Evolutionary conservation across 2,888 invertebrate species (phyloP).

Genomic region (Drosophila engyochracea): DNA sequence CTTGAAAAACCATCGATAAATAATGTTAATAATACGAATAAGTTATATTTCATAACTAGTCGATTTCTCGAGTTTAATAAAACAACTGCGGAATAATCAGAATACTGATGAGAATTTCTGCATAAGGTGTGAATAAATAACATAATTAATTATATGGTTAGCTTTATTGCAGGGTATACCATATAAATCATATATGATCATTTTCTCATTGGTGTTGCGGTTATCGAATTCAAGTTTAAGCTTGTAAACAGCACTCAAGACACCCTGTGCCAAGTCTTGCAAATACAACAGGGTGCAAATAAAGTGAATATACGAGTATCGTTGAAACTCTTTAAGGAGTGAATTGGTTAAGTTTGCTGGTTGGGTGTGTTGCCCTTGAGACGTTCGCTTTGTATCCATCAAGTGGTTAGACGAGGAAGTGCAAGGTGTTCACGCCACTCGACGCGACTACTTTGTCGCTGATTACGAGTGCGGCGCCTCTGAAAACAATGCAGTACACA

Average conservation of each 20-base stretch:
- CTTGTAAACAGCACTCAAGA: neutral
- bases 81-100: neutral
- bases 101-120: neutral
- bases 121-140: neutral
- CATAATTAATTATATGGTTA: neutral
- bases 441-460: constrained; percentile 53
- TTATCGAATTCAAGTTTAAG: neutral
- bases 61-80: neutral
- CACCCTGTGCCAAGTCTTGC: neutral
- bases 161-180: neutral
- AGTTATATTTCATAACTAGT: neutral
- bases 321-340: neutral
- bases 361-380: constrained; percentile 41
- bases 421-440: constrained; percentile 59
- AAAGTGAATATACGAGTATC: neutral
- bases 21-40: neutral
- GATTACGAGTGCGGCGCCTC: constrained; percentile 49
- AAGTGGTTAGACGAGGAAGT: constrained; percentile 54
- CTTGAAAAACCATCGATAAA: neutral
- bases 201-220: neutral
- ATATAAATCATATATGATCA: neutral
- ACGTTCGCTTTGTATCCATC: constrained; percentile 26
- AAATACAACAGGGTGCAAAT: neutral
- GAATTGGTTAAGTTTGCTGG: neutral
- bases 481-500: constrained; percentile 26